These are phyloP conservation scores for Cydia fagiglandana DNA, from an alignment of 1,140 invertebrate species.

Conservation along the genomic window DNA sequence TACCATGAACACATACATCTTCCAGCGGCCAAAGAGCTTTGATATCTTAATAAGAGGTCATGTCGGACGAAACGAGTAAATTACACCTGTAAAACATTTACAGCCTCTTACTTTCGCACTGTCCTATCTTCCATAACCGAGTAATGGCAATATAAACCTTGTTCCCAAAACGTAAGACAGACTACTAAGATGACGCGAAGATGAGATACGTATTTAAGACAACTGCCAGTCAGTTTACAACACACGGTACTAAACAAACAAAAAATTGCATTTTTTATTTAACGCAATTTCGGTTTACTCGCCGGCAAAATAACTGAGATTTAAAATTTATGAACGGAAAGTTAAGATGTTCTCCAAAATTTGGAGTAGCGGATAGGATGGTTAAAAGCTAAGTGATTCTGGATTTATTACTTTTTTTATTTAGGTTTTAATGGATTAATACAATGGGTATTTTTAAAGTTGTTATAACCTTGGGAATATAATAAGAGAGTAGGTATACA, in stretches of 20 bases:
- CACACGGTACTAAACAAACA: slow-evolving; percentile 46
- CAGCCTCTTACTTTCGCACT: neutral
- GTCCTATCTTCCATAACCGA: neutral
- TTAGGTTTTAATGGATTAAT: neutral
- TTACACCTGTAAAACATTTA: slow-evolving; percentile 47
- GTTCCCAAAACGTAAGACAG: neutral
- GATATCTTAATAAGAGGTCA: slow-evolving; percentile 61
- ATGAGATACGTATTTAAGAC: neutral
- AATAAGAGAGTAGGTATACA: too few species aligned
- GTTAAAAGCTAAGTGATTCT: slow-evolving; percentile 20
- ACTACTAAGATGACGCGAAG: neutral
- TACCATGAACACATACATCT: neutral
- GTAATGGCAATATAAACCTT: neutral
- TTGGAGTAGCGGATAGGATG: neutral
- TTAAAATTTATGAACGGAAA: slow-evolving; percentile 50
- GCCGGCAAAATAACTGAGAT: slow-evolving; percentile 48
- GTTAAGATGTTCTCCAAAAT: slow-evolving; percentile 21
- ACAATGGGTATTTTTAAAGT: too few species aligned
- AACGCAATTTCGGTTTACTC: slow-evolving; percentile 50
- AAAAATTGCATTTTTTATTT: slow-evolving; percentile 55
- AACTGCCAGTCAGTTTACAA: slow-evolving; percentile 32
- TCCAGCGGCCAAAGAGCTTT: slow-evolving; percentile 48
- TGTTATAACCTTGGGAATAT: too few species aligned
- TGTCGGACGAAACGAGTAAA: slow-evolving; percentile 54
- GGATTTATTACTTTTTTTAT: neutral